A percentile compares a stretch with the other conserved stretches of the same genome.
Evolutionary conservation across 2,113 vertebrate genomes (phyloP).

Genomic region (Nansenia antarctica): DNA sequence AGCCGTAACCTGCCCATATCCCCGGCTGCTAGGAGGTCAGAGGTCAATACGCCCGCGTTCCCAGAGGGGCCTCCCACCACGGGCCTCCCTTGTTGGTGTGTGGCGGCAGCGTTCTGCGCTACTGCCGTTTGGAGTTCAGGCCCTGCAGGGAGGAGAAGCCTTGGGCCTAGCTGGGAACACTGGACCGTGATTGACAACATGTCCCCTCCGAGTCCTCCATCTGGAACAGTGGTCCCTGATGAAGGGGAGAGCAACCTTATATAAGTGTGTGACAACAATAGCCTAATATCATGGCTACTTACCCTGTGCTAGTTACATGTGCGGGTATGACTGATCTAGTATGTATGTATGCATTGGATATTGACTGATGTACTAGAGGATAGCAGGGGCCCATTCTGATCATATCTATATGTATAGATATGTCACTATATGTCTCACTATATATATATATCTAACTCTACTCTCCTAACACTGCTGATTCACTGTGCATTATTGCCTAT

Average conservation of each 20-base stretch:
- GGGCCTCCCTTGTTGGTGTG: not conserved
- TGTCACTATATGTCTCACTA: too few species aligned
- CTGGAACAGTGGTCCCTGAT: conserved; percentile 37
- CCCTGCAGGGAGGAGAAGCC: not conserved
- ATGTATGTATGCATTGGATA: not conserved
- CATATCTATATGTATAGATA: too few species aligned
- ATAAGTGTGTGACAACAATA: not conserved
- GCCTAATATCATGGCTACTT: too few species aligned
- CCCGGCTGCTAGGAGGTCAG: conserved; percentile 40
- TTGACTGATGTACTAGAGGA: too few species aligned
- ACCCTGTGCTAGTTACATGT: too few species aligned
- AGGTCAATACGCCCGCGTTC: conserved; percentile 15
- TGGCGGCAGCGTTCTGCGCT: conserved; percentile 6
- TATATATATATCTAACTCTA: too few species aligned
- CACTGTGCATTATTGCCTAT: too few species aligned
- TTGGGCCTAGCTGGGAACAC: conserved; percentile 39
- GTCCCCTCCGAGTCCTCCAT: conserved; percentile 29
- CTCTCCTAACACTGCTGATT: too few species aligned
- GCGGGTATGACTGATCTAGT: not conserved
- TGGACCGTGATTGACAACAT: conserved; percentile 54
- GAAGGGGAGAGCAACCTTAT: not conserved
- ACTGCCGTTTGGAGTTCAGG: not conserved
- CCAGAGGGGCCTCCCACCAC: not conserved
- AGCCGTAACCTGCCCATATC: conserved; percentile 61
- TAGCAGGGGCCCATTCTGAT: too few species aligned